Base-by-base conservation (phyloP, 30 jellyfish, hydroid and myxozoan genomes). In the Hydractinia symbiolongicarpus region DNA sequence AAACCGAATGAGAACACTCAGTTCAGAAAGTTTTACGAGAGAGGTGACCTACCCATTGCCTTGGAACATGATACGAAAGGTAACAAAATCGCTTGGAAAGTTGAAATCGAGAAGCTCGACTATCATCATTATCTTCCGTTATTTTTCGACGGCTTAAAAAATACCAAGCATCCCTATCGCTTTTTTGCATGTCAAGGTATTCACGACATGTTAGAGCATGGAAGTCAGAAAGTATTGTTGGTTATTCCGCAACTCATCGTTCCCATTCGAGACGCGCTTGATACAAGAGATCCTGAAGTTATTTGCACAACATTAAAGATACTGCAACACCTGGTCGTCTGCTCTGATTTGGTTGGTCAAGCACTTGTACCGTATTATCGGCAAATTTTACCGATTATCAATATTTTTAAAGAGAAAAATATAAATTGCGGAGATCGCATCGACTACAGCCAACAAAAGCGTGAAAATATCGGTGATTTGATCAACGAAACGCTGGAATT, bases 151-250 rank as follows among this genome's bases (percentile, higher is more conserved):
- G 98, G 98, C 40, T 73, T 92, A 20, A 78, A 83, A 55, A 94
- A 92, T 61, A 83, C 95, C 5, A 84, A 86, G 64, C 98, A 92
- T 62, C 98, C 98, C 5, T 92, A 92, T 58, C 86, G 82, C 17
- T 92, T 92, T 53, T 92, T 92, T 54, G 95, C 98, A 8, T 77
- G 96, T 17, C 98, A 92, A 79, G 98, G 98, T 57, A 84, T 87
- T n/a, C 98, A 92, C 58, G 98, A 92, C 66, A 86, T 92, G 96
- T 78, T 92, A 66, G 98, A 92, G 57, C 98, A 92, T 73, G 98
- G 98, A 10, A 95, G 96, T 10, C 73, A 82, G 67, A 92, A 92
- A 79, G 79, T 92, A 17, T 84, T 92, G 54, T 89, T 87, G 6
- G 98, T 92, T 13, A 89, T 92, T 10, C 98, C 98, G 9, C 98